Base-by-base conservation (phyloP, 2,888 invertebrate genomes). In the Herminia tarsipennalis region DNA sequence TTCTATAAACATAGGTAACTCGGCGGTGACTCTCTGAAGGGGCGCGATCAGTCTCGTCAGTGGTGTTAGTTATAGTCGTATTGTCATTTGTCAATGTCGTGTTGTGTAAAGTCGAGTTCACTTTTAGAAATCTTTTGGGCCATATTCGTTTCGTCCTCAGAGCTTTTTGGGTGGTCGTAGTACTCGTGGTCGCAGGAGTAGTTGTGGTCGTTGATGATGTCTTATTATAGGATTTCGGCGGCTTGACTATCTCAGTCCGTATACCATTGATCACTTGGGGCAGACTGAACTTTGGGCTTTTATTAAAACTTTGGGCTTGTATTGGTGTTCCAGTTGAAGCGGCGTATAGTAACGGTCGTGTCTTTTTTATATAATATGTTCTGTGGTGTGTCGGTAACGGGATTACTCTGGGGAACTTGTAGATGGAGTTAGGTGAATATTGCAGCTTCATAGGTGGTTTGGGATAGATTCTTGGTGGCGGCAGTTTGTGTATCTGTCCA, bases 141-240 rank as follows among this genome's bases (percentile, higher is more conserved):
- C 91, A 91, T 73, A 91, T 91, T 73, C 91, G 76, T 71, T 89
- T 91, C 27, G 83, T 90, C 68, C 92, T 78, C 48, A 86, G 58
- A 37, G 78, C 57, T 71, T 74, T 83, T 52, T 66, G 72, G 1
- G 90, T 88, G 8, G 90, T 88, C 3, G 86, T 76, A 3, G 29
- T 29, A 30, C 62, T 41, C n/a, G 86, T 85, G 4, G 85, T 59
- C 28, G 61, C 66, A 8, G 73, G 80, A 5, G 85, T 76, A 3
- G 85, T 81, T 5, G 79, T 70, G 3, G 73, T 75, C 5, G 78
- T 73, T 4, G 73, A 73, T 16, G 70, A 53, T 9, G 69, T 68
- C 20, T 63, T 62, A 43, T 70, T 73, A 27, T 48, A 54, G 12
- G 54, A 29, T 58, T 75, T 78, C 24, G 88, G 87, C 3, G 90